phyloP scores from a whole-genome alignment of 2,113 vertebrate genomes.

The Parotia lawesii region DNA sequence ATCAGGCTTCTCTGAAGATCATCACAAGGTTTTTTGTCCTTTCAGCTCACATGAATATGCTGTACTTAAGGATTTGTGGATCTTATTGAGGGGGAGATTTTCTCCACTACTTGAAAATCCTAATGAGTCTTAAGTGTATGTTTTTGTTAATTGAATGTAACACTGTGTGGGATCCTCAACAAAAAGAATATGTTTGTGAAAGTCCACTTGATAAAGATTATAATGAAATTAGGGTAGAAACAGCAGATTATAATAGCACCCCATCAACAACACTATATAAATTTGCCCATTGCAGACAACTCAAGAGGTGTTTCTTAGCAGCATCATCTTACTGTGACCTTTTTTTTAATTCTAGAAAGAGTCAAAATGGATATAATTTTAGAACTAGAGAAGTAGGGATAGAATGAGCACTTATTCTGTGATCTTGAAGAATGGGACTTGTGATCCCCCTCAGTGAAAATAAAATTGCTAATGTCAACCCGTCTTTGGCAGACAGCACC shows the following conservation, averaged over 20 bases:
- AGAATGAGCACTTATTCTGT: background rate
- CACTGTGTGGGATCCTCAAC: background rate
- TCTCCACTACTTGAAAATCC: background rate
- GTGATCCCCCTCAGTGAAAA: conserved; percentile 13
- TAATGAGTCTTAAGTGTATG: background rate
- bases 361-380: background rate
- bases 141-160: background rate
- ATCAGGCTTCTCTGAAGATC: background rate
- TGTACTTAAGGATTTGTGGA: background rate
- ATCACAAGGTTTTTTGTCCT: background rate
- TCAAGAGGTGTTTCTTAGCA: background rate
- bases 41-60: background rate
- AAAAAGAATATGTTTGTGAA: background rate
- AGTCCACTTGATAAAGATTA: background rate
- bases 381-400: background rate
- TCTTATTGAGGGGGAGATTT: background rate
- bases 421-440: conserved; percentile 26
- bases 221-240: background rate
- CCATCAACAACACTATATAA: background rate
- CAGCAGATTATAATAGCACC: background rate
- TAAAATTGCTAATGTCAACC: conserved; percentile 37
- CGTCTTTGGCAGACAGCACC: conserved; percentile 21
- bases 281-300: background rate
- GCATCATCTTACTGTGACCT: background rate
- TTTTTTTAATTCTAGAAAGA: background rate